Conservation (phyloP, 2,797 vertebrate genomes). For the Nyctalus aviator region DNA sequence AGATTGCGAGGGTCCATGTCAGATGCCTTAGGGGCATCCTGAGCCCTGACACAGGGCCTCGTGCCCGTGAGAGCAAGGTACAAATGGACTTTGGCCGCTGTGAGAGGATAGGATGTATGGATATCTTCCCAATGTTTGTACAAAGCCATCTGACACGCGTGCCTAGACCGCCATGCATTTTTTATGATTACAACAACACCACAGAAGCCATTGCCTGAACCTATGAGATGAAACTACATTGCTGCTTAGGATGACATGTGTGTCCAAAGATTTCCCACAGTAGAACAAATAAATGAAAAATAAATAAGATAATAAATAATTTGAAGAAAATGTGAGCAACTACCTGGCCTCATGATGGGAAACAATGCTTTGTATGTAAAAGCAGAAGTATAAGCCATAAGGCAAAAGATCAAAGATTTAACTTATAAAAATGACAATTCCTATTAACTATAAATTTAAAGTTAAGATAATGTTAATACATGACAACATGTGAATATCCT, state of each 20-base stretch:
- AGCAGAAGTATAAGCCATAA: constrained; percentile 24
- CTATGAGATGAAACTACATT: background rate
- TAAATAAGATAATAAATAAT: constrained; percentile 13
- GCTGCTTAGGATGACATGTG: background rate
- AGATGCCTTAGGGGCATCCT: background rate
- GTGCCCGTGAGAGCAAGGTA: background rate
- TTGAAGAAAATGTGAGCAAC: constrained; percentile 14
- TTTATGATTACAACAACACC: background rate
- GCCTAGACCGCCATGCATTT: background rate
- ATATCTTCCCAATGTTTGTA: background rate
- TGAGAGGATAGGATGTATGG: background rate
- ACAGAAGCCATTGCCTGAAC: background rate
- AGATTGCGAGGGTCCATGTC: background rate
- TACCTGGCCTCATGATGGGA: background rate
- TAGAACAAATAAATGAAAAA: background rate
- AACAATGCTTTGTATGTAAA: background rate
- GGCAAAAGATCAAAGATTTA: constrained; percentile 8
- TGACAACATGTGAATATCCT: background rate
- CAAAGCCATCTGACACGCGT: background rate
- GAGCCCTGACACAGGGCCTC: background rate
- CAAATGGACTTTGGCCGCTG: background rate
- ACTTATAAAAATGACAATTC: constrained; percentile 13
- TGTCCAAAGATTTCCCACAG: background rate
- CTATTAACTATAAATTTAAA: background rate
- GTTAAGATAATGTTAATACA: constrained; percentile 14